Conservation (phyloP, 1,140 invertebrate species). For the Halictus rubicundus region DNA sequence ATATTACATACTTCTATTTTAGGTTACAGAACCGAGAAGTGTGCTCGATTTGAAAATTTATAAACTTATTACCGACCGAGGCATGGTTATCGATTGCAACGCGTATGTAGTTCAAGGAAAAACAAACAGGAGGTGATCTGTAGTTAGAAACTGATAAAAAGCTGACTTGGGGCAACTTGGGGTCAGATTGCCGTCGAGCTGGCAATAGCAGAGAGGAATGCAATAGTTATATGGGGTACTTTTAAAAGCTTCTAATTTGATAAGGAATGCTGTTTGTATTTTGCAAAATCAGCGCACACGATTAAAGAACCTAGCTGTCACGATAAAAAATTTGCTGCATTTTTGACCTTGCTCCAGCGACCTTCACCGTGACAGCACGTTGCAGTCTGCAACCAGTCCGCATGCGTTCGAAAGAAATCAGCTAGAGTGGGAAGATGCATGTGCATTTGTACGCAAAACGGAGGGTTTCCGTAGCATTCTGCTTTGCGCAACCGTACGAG, state of each 20-base stretch:
- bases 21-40: slow-evolving; percentile 24
- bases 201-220: too few relatives aligned
- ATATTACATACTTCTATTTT: slow-evolving; percentile 39
- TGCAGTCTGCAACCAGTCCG: background rate
- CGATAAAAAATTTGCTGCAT: background rate
- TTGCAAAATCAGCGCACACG: background rate
- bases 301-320: background rate
- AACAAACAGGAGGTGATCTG: background rate
- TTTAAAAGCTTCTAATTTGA: too few relatives aligned
- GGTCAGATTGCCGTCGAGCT: too few relatives aligned
- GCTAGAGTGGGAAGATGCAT: too few relatives aligned
- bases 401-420: background rate
- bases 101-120: background rate
- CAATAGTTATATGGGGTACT: background rate
- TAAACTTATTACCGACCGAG: slow-evolving; percentile 12
- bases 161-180: too few relatives aligned
- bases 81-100: background rate
- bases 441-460: too few relatives aligned
- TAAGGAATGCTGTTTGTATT: background rate
- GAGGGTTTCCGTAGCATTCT: too few relatives aligned
- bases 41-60: background rate
- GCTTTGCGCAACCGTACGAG: too few relatives aligned
- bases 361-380: background rate
- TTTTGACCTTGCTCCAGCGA: background rate
- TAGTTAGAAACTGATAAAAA: background rate